phyloP scores from a whole-genome alignment of 2,113 vertebrate species.

The Aspiorhynchus laticeps region DNA sequence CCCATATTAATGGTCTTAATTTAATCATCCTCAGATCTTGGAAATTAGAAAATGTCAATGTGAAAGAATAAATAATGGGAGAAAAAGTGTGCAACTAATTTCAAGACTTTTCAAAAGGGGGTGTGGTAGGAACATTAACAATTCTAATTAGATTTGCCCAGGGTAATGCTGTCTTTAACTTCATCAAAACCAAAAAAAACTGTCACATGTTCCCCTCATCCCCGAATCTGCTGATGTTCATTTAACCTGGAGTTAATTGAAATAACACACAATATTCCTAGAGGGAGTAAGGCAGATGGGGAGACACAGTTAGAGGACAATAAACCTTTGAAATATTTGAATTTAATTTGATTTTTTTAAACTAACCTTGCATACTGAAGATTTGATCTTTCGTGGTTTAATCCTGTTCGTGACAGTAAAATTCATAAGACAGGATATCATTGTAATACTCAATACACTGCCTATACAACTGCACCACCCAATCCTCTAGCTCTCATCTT shows the following conservation, averaged over 20 bases:
- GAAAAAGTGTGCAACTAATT: conserved; percentile 54
- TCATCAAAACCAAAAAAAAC: conserved; percentile 53
- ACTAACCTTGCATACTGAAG: not conserved
- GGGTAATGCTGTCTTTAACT: conserved; percentile 56
- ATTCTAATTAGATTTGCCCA: conserved; percentile 60
- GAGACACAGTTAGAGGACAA: conserved; percentile 32
- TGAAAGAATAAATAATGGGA: conserved; percentile 67
- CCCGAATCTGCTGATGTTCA: conserved; percentile 51
- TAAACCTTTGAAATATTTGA: conserved; percentile 8
- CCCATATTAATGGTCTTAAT: conserved; percentile 70
- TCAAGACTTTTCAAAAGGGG: conserved; percentile 55
- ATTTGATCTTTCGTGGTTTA: conserved; percentile 16
- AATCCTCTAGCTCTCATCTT: not conserved
- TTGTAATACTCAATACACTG: not conserved
- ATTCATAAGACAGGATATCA: not conserved
- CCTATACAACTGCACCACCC: conserved; percentile 6
- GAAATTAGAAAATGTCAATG: conserved; percentile 70
- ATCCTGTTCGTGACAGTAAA: not conserved
- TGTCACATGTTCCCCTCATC: conserved; percentile 49
- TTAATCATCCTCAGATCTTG: conserved; percentile 66
- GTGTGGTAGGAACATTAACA: conserved; percentile 50
- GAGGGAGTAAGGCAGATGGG: conserved; percentile 39
- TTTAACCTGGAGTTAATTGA: conserved; percentile 58
- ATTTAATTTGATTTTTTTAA: not conserved
- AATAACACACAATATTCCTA: conserved; percentile 46